Percentiles rank a stretch among this genome's conserved stretches.
These are phyloP conservation scores for Blennius ocellaris DNA, from an alignment of 2,113 vertebrate genomes.

Conservation along the genomic window DNA sequence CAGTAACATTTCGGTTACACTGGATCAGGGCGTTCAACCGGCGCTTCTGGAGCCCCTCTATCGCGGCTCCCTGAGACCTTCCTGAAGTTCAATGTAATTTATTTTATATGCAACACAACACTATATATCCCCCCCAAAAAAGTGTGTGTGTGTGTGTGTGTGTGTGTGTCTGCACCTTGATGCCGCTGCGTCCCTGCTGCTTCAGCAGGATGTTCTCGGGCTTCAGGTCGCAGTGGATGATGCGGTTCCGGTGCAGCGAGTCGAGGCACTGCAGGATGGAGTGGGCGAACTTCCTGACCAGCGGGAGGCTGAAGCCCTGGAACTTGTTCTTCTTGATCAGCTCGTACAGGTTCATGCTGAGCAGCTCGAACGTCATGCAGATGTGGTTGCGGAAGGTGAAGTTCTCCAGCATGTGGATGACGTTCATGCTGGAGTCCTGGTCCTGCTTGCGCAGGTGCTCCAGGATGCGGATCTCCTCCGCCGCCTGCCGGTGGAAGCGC, in stretches of 20 bases:
- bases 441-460: slow-evolving; percentile 98
- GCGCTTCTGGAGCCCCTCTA: too few relatives aligned
- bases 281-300: slow-evolving; percentile 98
- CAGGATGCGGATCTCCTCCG: slow-evolving; percentile 97
- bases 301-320: slow-evolving; percentile 97
- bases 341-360: slow-evolving; percentile 99
- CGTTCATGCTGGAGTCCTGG: slow-evolving; percentile 97
- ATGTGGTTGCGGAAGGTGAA: slow-evolving; percentile 99
- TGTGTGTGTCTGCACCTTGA: slow-evolving; percentile 81
- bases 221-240: slow-evolving; percentile 99
- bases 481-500: slow-evolving; percentile 97
- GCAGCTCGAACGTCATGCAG: slow-evolving; percentile 99
- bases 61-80: too few relatives aligned
- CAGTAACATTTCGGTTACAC: too few relatives aligned
- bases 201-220: slow-evolving; percentile 98
- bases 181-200: slow-evolving; percentile 98
- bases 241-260: slow-evolving; percentile 96
- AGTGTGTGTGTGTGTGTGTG: too few relatives aligned
- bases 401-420: slow-evolving; percentile 99
- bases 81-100: too few relatives aligned
- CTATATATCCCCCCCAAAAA: too few relatives aligned
- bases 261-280: slow-evolving; percentile 99
- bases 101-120: too few relatives aligned
- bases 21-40: too few relatives aligned
- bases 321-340: slow-evolving; percentile 99